Evolutionary conservation across 1,140 invertebrate species (phyloP).

Genomic region (Phymastichus coffea): DNA sequence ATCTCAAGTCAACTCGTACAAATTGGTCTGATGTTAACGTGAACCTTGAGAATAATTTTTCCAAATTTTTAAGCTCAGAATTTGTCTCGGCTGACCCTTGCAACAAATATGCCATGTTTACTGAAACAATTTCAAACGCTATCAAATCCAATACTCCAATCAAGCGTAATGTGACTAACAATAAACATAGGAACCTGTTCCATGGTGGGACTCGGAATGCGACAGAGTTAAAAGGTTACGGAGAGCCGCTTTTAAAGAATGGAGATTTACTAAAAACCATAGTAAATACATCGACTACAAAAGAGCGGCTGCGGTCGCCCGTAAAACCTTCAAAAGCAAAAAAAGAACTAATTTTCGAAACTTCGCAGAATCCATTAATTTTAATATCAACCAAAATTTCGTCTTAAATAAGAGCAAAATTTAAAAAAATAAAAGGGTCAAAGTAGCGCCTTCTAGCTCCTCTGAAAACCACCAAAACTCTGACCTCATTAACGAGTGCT

Average conservation of each 20-base stretch:
- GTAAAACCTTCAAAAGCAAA: slow-evolving; percentile 22
- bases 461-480: too few species aligned
- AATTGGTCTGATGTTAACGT: background rate
- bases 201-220: too few species aligned
- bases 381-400: background rate
- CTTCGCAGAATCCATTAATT: too few species aligned
- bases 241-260: slow-evolving; percentile 23
- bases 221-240: slow-evolving; percentile 7
- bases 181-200: slow-evolving; percentile 1
- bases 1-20: background rate
- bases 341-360: slow-evolving; percentile 1
- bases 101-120: background rate
- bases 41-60: too few species aligned
- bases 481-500: too few species aligned
- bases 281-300: slow-evolving; percentile 14
- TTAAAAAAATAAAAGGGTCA: background rate
- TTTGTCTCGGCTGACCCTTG: background rate
- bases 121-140: background rate
- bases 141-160: background rate
- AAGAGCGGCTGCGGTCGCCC: background rate
- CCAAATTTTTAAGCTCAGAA: background rate
- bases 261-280: slow-evolving; percentile 10
- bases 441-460: too few species aligned
- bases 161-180: background rate
- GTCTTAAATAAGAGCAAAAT: background rate